Conservation (phyloP, 2,113 vertebrate genomes). For the Trematocara nigrifrons region DNA sequence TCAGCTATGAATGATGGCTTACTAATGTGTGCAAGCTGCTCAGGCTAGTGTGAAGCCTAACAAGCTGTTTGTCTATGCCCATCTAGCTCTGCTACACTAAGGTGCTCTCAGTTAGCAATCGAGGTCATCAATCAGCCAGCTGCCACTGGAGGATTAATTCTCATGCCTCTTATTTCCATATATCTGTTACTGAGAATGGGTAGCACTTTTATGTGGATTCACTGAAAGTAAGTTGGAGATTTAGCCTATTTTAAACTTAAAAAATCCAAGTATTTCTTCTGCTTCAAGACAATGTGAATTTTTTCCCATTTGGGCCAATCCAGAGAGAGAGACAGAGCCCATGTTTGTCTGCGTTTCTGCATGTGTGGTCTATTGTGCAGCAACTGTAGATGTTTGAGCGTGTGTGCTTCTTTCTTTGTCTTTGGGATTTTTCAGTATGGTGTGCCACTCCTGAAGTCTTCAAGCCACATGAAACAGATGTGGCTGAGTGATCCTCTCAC, state of each 20-base stretch:
- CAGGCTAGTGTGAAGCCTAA: fast-evolving
- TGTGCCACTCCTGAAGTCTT: conserved; percentile 8
- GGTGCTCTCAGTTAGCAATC: conserved; percentile 41
- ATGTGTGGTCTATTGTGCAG: not conserved
- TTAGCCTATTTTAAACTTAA: not conserved
- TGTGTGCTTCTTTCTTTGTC: not conserved
- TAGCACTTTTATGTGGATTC: not conserved
- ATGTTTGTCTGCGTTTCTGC: not conserved
- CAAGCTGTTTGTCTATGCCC: conserved; percentile 4
- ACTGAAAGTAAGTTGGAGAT: not conserved
- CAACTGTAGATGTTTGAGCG: not conserved
- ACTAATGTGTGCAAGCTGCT: not conserved
- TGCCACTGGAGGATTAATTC: not conserved
- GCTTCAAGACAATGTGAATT: not conserved
- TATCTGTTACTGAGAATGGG: not conserved
- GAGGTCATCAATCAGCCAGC: not conserved
- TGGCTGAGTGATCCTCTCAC: conserved; percentile 1
- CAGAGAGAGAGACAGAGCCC: not conserved
- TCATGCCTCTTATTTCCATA: not conserved
- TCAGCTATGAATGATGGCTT: not conserved
- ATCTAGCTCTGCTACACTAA: not conserved
- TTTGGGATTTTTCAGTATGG: not conserved
- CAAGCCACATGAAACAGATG: conserved; percentile 32
- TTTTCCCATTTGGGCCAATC: not conserved
- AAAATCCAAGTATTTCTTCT: not conserved